phyloP scores from a whole-genome alignment of 1,140 invertebrate genomes.

The Hylaeus anthracinus region DNA sequence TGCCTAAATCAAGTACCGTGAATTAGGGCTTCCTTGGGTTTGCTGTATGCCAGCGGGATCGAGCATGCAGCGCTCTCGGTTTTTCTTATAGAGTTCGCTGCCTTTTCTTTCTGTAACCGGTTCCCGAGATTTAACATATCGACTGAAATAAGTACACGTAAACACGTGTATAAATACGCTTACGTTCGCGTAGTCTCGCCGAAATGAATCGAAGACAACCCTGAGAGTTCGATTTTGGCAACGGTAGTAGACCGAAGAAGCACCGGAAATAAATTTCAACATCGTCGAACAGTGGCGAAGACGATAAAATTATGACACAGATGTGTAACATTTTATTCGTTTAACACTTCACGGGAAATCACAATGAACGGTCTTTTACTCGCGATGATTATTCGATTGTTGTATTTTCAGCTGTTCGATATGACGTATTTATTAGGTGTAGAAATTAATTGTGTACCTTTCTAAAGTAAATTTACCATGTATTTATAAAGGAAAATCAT shows the following conservation, averaged over 20 bases:
- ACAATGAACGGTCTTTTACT: too few species aligned
- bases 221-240: constrained; percentile 45
- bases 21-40: constrained; percentile 26
- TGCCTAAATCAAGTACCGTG: constrained; percentile 13
- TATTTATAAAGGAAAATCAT: too few species aligned
- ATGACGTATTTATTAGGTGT: too few species aligned
- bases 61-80: neutral
- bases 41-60: neutral
- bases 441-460: too few species aligned
- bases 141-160: neutral
- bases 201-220: constrained; percentile 5
- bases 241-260: constrained; percentile 31
- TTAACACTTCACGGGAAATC: too few species aligned
- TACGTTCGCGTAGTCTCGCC: neutral
- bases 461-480: too few species aligned
- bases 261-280: constrained; percentile 51
- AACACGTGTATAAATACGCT: neutral
- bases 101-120: neutral
- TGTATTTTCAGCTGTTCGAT: too few species aligned
- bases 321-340: too few species aligned
- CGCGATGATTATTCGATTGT: too few species aligned
- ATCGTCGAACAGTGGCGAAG: constrained; percentile 15
- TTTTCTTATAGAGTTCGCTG: neutral
- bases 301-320: neutral
- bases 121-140: too few species aligned